phyloP scores from a whole-genome alignment of 2,888 invertebrate genomes.

The Phengaris alcon region DNA sequence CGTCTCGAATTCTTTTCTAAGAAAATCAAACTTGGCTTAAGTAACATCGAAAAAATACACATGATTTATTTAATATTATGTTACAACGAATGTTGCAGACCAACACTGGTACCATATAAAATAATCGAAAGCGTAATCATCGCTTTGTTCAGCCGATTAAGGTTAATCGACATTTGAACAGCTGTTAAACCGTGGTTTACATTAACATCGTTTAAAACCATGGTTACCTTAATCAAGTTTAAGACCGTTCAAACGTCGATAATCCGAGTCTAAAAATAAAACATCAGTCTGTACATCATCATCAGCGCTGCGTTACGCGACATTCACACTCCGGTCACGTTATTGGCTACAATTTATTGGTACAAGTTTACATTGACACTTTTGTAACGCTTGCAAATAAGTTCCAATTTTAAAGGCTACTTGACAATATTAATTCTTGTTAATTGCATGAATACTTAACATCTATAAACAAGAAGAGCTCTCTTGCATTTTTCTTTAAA shows the following conservation, averaged over 20 bases:
- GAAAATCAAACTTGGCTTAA: slow-evolving; percentile 77
- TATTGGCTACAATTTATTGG: not conserved
- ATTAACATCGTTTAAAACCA: not conserved
- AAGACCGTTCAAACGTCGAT: not conserved
- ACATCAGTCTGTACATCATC: slow-evolving; percentile 60
- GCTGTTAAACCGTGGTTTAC: not conserved
- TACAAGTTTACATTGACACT: not conserved
- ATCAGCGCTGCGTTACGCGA: slow-evolving; percentile 45
- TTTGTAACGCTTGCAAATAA: not conserved
- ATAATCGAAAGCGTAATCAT: slow-evolving; percentile 55
- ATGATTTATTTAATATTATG: slow-evolving; percentile 71
- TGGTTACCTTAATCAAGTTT: not conserved
- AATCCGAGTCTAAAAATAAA: slow-evolving; percentile 44
- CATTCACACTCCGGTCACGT: slow-evolving; percentile 46
- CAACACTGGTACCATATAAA: slow-evolving; percentile 54
- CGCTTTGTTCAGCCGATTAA: slow-evolving; percentile 31
- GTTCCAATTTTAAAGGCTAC: not conserved
- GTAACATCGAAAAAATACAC: slow-evolving; percentile 78
- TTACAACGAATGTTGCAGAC: slow-evolving; percentile 57
- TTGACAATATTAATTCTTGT: not conserved
- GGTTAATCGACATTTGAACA: not conserved
- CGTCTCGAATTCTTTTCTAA: slow-evolving; percentile 76
- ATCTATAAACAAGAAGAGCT: too few relatives aligned
- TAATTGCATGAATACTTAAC: too few relatives aligned
- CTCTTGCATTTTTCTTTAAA: too few relatives aligned